Conservation (phyloP, 2,797 vertebrate species). For the Hemibagrus guttatus region DNA sequence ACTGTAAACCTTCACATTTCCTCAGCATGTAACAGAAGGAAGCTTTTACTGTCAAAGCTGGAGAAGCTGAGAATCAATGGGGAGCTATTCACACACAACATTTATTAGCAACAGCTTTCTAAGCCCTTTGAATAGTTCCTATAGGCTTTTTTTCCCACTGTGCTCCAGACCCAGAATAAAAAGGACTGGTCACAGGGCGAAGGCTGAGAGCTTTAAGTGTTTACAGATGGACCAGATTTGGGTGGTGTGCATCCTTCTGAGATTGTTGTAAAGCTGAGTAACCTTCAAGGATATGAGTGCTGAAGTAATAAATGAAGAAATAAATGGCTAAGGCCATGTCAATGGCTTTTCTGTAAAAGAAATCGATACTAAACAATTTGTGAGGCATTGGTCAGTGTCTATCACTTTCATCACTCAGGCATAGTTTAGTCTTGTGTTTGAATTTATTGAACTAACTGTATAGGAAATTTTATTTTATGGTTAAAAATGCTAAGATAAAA, state of each 20-base stretch:
- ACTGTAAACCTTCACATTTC: not conserved
- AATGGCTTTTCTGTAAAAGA: not conserved
- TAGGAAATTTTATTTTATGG: not conserved
- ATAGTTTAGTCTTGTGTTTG: not conserved
- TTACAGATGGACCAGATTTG: conserved; percentile 20
- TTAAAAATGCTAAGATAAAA: not conserved
- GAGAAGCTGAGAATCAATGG: conserved; percentile 37
- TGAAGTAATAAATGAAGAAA: conserved; percentile 18
- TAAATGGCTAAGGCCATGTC: not conserved
- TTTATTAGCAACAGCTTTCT: conserved; percentile 41
- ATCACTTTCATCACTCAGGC: not conserved
- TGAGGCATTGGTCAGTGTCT: not conserved
- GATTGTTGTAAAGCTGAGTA: conserved; percentile 25
- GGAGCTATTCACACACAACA: conserved; percentile 39
- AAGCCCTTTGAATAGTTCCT: conserved; percentile 11
- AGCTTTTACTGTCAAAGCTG: conserved; percentile 30
- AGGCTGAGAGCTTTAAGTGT: not conserved
- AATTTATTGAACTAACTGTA: not conserved
- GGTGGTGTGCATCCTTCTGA: not conserved
- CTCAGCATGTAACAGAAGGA: conserved; percentile 12
- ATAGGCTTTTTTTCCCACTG: not conserved
- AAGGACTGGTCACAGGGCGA: conserved; percentile 14
- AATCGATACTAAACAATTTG: not conserved
- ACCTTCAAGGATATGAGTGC: not conserved
- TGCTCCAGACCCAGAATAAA: conserved; percentile 26